These are phyloP conservation scores for Athrips mouffetella DNA, from an alignment of 2,888 invertebrate genomes.

Conservation along the genomic window DNA sequence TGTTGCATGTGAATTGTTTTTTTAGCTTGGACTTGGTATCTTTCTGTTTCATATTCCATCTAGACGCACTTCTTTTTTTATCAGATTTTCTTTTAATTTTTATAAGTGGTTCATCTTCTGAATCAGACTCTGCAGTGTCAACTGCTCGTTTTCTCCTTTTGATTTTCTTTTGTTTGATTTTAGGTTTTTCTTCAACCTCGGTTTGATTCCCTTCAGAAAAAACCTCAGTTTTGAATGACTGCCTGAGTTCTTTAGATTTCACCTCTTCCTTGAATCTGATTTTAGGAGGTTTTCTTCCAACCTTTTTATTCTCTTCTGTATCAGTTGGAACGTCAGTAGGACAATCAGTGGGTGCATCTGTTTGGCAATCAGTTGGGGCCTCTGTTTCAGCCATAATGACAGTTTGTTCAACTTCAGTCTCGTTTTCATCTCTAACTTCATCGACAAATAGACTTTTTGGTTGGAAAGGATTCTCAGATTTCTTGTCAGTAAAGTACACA, in stretches of 20 bases:
- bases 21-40: slow-evolving; percentile 7
- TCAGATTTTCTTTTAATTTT: slow-evolving; percentile 3
- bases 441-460: slow-evolving; percentile 28
- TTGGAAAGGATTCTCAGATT: slow-evolving; percentile 44
- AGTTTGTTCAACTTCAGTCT: not conserved
- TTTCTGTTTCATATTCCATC: not conserved
- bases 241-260: slow-evolving; percentile 12
- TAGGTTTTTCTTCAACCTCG: slow-evolving; percentile 24
- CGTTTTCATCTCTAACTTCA: not conserved
- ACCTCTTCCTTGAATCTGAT: slow-evolving; percentile 17
- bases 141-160: slow-evolving; percentile 3
- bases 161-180: slow-evolving; percentile 21
- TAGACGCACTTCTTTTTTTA: not conserved
- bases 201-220: slow-evolving; percentile 38
- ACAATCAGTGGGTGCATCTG: not conserved
- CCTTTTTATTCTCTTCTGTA: not conserved
- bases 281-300: slow-evolving; percentile 14
- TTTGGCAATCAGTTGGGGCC: slow-evolving; percentile 1
- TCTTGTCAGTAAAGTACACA: slow-evolving; percentile 56
- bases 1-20: slow-evolving; percentile 44
- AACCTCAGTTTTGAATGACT: not conserved
- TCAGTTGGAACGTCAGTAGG: not conserved
- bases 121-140: not conserved
- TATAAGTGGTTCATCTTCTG: slow-evolving; percentile 5
- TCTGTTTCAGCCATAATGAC: slow-evolving; percentile 3